Evolutionary conservation across 2,113 vertebrate genomes (phyloP), one percentile per base, ranked within the genome.

Genomic region (Montifringilla adamsi): DNA sequence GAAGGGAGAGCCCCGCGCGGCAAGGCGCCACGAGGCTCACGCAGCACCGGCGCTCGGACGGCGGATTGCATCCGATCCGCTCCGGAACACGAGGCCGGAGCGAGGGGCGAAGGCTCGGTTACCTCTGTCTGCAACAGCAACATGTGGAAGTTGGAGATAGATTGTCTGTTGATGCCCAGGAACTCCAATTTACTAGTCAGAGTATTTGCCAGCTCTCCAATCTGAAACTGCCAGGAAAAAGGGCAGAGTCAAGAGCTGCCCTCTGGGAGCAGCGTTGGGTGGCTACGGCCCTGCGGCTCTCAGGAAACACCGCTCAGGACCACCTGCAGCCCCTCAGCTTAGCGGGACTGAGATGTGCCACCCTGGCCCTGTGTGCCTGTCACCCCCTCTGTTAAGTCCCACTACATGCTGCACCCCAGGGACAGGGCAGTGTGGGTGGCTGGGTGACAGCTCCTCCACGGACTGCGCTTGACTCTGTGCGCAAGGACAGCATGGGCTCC

Each of bases 151-250:
- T 99, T 99, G 97, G 99, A 99, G 98, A 99, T 98, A 64, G 98
- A 98, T 90, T 99, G 99, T 97, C 99, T 99, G 97, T 98, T 99
- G 97, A 99, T 99, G 93, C 99, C 99, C 92, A 99, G 96, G 96
- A 99, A 99, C 96, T 99, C 99, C 98, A 99, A 98, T 98, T 99
- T 99, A 98, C 98, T 99, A 89, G 98, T 99, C 97, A 99, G 98
- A 82, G 99, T 99, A 95, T 99, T 99, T 56, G 99, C 99, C 97
- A 99, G 98, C 97, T 99, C 99, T 97, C 99, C 99, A 62, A 99
- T 99, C 98, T 99, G 99, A 98, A 99, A 99, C 99, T 99, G 96
- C 93, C 97, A 52, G 93, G 77, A 97, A 62, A 91, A 93, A 94
- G 73, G 56, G 31, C 62, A 75, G 52, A 93, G 90, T 96, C 49